These are phyloP conservation scores for Puffinus mauretanicus DNA, from an alignment of 2,113 vertebrate species.

Conservation along the genomic window DNA sequence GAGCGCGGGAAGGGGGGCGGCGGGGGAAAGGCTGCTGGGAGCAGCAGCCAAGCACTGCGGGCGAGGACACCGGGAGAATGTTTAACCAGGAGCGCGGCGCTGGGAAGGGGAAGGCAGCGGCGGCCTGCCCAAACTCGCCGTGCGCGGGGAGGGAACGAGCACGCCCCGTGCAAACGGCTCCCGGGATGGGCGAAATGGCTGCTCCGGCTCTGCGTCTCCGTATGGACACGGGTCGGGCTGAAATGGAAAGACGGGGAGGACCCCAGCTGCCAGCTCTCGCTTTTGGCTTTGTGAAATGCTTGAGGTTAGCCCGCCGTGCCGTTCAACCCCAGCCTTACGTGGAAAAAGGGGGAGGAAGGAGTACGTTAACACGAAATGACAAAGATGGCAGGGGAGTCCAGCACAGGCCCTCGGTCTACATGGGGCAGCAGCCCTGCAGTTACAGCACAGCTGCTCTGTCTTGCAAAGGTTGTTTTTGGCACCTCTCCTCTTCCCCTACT, in stretches of 20 bases:
- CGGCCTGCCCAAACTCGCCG: background rate
- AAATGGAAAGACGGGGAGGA: background rate
- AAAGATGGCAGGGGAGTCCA: background rate
- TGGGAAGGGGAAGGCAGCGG: background rate
- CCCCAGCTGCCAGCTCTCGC: background rate
- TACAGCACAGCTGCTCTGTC: background rate
- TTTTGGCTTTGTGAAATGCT: background rate
- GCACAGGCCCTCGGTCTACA: background rate
- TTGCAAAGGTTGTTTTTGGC: slow-evolving; percentile 48
- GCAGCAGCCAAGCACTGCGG: slow-evolving; percentile 29
- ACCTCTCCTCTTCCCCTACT: slow-evolving; percentile 24
- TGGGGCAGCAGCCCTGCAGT: background rate
- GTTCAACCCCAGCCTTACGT: background rate
- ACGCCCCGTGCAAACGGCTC: background rate
- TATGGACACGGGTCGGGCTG: background rate
- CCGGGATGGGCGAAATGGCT: background rate
- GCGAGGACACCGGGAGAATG: slow-evolving; percentile 2
- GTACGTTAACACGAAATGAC: accelerated
- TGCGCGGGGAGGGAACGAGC: background rate
- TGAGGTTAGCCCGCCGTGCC: background rate
- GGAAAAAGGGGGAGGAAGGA: background rate
- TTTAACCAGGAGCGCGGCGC: background rate
- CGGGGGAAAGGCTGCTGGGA: slow-evolving; percentile 3
- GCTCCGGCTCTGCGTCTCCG: background rate
- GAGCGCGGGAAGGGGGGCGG: background rate